Base-by-base conservation (phyloP, 2,113 vertebrate species). In the Lanius collurio region DNA sequence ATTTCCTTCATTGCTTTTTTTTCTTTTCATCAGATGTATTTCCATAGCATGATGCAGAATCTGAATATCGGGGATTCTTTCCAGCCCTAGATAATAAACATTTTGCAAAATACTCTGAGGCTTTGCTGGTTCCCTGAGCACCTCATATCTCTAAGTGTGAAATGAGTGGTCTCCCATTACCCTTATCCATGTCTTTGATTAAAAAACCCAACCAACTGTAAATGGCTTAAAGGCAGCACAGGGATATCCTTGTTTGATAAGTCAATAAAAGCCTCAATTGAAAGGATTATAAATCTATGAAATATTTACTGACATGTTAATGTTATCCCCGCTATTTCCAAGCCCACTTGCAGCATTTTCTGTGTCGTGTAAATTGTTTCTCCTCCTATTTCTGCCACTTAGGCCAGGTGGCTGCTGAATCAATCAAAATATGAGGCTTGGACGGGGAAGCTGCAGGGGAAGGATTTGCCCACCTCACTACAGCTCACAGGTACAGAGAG, bases 271-370 rank as follows among this genome's bases (percentile, higher is more conserved):
- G 47, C 33, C 73, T 83, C 71, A 77, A 93, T 41, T 76, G 41
- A 93, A 94, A 91, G 67, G 57, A 46, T 28, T 84, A 37, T 87
- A 95, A 92, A 95, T 64, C 60, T 83, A 10, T 90, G 63, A 92
- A 92, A 90, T 92, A 80, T 78, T 96, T 96, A 95, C 62, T 91
- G 93, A 53, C 65, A 53, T 67, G 41, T 79, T 90, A 83, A 93
- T 75, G 69, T 35, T 83, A 86, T 67, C 63, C 78, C n/a, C 1
- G 0, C n/a, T 73, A 93, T 91, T 94, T 93, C 71, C 82, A 93
- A 91, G 83, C 55, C 63, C 76, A 76, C 62, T 91, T 93, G 71
- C 53, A 94, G 77, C 59, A 74, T 85, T 96, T 94, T 89, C 87
- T 94, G 57, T 67, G 57, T 67, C 50, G 55, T 27, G 49, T 90